Evolutionary conservation across 2,888 invertebrate genomes (phyloP), one percentile per base, ranked within the genome.

Genomic region (Torymus aiolomorphi): DNA sequence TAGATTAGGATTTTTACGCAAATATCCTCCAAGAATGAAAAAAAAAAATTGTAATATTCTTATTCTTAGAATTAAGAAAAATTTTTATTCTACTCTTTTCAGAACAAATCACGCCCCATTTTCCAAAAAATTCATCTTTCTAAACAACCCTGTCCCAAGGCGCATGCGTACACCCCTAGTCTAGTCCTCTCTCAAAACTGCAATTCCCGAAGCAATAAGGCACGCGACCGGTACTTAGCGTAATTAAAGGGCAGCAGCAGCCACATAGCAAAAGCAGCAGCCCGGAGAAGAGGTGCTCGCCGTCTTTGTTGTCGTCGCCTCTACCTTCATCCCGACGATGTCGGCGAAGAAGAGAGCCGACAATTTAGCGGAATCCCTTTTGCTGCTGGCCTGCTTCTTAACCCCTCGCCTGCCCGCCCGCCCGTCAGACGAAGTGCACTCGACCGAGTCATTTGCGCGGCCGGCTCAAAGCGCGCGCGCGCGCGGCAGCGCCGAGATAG

Each of bases 381-480:
- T 65, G 49, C 66, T 51, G 24, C n/a, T 16, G n/a, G 51, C 42
- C 42, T 42, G 42, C 72, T 77, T 59, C 66, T 57, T 69, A 56
- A 16, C 63, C n/a, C 5, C 4, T 51, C 16, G 54, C 31, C 51
- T 59, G 12, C 14, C 24, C 31, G 1, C 62, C 52, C 61, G 18
- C 20, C 18, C 56, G 18, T 62, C 51, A 65, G 49, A 70, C 65
- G 18, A 61, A 79, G 79, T 51, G 65, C 65, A 70, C 79, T 79
- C 79, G 52, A 74, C 56, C 65, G 31, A 79, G 79, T 75, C 74
- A 70, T 79, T 76, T 70, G 79, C 66, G 42, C 57, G 57, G 49
- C 14, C 14, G 66, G 16, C 54, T 56, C 61, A 42, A 74, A 57
- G 75, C 61, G 3, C 18, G 13, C 59, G 13, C 54, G 31, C 54